Conservation (phyloP, 2,113 vertebrate species). For the Heptranchias perlo region DNA sequence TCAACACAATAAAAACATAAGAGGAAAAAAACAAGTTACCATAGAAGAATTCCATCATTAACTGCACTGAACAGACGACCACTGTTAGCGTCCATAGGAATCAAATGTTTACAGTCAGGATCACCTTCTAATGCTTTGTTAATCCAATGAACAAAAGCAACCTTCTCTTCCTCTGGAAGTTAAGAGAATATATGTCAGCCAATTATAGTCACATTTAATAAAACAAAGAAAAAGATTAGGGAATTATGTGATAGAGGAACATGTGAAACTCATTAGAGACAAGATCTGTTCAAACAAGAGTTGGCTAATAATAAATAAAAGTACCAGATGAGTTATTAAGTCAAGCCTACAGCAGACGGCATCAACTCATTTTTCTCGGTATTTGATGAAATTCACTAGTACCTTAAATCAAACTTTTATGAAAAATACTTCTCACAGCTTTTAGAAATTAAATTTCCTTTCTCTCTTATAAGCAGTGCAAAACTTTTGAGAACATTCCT, state of each 20-base stretch:
- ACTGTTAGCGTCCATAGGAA: slow-evolving; percentile 80
- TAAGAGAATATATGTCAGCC: neutral
- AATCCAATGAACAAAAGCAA: slow-evolving; percentile 96
- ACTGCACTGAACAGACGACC: slow-evolving; percentile 83
- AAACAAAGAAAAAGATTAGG: neutral
- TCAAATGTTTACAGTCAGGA: slow-evolving; percentile 77
- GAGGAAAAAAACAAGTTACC: slow-evolving; percentile 56
- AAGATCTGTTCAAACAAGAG: neutral
- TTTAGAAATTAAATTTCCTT: neutral
- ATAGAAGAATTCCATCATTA: slow-evolving; percentile 86
- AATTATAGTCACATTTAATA: neutral
- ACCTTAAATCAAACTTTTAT: neutral
- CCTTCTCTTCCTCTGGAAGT: slow-evolving; percentile 87
- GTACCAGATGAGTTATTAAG: no score
- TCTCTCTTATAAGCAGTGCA: neutral
- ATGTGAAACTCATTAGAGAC: neutral
- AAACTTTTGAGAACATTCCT: neutral
- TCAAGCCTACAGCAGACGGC: neutral
- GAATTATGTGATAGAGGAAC: neutral
- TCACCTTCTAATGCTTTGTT: slow-evolving; percentile 88
- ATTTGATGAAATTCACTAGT: neutral
- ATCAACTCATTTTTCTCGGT: neutral
- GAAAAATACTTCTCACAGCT: neutral
- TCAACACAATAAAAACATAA: neutral
- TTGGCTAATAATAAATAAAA: neutral